Base-by-base conservation (phyloP, 2,888 invertebrate species). In the Himalopsyche kuldschensis region DNA sequence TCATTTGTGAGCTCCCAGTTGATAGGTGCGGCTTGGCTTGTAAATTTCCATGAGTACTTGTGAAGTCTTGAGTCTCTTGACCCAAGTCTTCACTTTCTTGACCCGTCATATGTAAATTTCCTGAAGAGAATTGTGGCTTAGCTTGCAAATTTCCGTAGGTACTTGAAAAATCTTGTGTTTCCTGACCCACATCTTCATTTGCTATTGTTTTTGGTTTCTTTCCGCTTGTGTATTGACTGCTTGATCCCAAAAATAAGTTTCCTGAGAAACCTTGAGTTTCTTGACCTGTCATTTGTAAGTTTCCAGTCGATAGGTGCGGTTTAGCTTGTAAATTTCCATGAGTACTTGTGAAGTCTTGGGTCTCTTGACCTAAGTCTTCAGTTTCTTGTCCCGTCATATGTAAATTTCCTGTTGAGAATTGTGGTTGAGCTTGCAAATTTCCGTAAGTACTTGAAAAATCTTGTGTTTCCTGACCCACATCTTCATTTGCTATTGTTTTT, bases 321-420 rank as follows among this genome's bases (percentile, higher is more conserved):
- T 41, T 41, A 2, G 41, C 41, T 41, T 41, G 41, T 15, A 15
- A 3, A 15, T 41, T 41, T 15, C 41, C 41, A 41, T 41, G 15
- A 3, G 41, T 15, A 15, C 41, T 41, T 15, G 41, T 15, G 15
- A 41, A 41, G 15, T 41, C 41, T 15, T 41, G 41, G 63, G 87
- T 86, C 82, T 89, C 88, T 84, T 89, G 89, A 6, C 87, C 87
- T 1, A 87, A 86, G 83, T 88, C 86, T 84, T 88, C 87, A 48
- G 87, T 77, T 46, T 87, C 84, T 79, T 86, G 80, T 32, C n/a
- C n/a, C n/a, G 77, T 79, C 17, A 8, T 35, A 8, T 5, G 35
- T 78, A 69, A 5, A 48, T 81, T 81, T 48, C 81, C 15, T 31
- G 2, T 32, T 81, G 81, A 4, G 76, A 15, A 27, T 81, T 76